These are phyloP conservation scores for Hypotaenidia philippensis DNA, from an alignment of 2,797 vertebrate genomes.

Conservation along the genomic window DNA sequence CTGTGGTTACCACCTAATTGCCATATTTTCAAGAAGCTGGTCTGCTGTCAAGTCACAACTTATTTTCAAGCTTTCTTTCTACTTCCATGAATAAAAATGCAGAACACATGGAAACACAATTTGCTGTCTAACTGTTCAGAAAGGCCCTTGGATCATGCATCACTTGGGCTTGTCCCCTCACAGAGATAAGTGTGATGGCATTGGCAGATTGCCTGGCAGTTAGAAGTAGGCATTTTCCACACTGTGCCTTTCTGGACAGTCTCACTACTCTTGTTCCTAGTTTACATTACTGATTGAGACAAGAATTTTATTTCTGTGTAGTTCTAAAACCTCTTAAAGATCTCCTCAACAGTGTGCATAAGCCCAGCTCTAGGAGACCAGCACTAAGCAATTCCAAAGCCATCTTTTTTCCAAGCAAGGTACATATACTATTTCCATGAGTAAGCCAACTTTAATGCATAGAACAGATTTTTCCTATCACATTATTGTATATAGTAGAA, in stretches of 20 bases:
- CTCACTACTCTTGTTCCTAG: neutral
- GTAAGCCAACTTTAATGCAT: neutral
- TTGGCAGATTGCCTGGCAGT: neutral
- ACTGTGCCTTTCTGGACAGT: neutral
- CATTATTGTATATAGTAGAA: neutral
- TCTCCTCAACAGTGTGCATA: accelerated
- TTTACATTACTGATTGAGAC: neutral
- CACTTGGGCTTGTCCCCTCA: neutral
- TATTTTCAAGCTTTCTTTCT: neutral
- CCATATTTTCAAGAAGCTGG: accelerated
- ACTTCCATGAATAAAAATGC: neutral
- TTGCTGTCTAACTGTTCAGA: neutral
- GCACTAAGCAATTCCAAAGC: neutral
- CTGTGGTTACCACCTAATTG: neutral
- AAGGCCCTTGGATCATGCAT: neutral
- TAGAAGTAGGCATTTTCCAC: neutral
- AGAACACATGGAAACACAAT: neutral
- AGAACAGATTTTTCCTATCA: neutral
- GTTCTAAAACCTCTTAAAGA: neutral
- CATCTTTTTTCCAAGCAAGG: neutral
- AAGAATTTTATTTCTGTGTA: neutral
- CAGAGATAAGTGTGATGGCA: neutral
- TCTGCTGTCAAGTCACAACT: neutral
- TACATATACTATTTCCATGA: neutral
- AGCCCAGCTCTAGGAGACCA: neutral